Evolutionary conservation across 1,140 invertebrate species (phyloP).

Genomic region (Onthophagus taurus): DNA sequence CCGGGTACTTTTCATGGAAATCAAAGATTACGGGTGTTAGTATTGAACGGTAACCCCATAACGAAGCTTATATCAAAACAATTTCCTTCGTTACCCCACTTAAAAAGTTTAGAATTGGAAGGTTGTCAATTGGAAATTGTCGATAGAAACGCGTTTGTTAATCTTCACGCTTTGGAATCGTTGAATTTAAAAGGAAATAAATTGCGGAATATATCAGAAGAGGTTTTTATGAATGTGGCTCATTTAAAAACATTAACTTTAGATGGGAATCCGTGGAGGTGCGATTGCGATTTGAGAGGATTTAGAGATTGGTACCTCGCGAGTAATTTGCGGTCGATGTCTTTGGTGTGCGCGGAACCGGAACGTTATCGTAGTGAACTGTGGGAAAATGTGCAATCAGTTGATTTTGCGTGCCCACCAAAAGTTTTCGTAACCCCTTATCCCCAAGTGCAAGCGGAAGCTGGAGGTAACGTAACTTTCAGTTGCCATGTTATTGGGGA

Average conservation of each 20-base stretch:
- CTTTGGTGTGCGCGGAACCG: constrained; percentile 53
- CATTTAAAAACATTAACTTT: constrained; percentile 67
- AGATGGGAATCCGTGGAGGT: constrained; percentile 82
- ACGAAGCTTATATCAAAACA: constrained; percentile 49
- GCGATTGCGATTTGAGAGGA: constrained; percentile 73
- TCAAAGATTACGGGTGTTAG: constrained; percentile 57
- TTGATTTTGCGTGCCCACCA: constrained; percentile 67
- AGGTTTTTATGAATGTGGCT: constrained; percentile 53
- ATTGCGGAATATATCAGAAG: constrained; percentile 53
- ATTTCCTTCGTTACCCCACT: constrained; percentile 61
- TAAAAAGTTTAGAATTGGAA: constrained; percentile 63
- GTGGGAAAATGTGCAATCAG: constrained; percentile 56
- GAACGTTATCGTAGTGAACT: constrained; percentile 44
- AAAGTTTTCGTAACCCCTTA: constrained; percentile 11
- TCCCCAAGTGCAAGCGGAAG: constrained; percentile 52
- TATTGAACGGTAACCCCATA: constrained; percentile 63
- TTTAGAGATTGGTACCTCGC: constrained; percentile 72
- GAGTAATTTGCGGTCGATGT: constrained; percentile 56
- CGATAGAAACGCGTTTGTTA: constrained; percentile 59
- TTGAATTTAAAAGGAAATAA: constrained; percentile 61
- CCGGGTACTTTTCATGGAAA: constrained; percentile 67
- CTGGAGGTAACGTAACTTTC: constrained; percentile 67
- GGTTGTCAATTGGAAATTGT: constrained; percentile 64
- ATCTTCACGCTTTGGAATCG: constrained; percentile 56
- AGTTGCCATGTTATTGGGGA: constrained; percentile 72